phyloP scores from a whole-genome alignment of 2,797 vertebrate genomes.

The Lacerta bilineata region DNA sequence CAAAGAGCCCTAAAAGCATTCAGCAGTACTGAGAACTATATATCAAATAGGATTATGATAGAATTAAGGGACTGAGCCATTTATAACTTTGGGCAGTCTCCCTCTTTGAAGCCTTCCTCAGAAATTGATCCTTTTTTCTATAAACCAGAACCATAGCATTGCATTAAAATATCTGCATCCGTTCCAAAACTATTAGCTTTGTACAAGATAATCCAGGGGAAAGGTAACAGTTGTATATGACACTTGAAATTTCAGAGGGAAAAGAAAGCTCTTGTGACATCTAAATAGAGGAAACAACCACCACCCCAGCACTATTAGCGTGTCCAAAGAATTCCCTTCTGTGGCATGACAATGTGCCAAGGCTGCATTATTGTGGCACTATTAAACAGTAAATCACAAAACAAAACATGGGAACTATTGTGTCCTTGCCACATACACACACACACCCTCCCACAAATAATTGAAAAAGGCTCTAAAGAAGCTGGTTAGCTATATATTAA shows the following conservation, averaged over 20 bases:
- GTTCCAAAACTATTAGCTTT: slow-evolving; percentile 77
- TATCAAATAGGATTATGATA: slow-evolving; percentile 82
- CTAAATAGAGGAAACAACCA: slow-evolving; percentile 70
- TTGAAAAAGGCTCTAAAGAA: slow-evolving; percentile 46
- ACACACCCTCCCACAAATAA: slow-evolving; percentile 44
- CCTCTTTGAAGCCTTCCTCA: slow-evolving; percentile 80
- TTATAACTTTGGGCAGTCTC: slow-evolving; percentile 79
- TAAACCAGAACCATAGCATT: slow-evolving; percentile 77
- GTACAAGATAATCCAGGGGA: slow-evolving; percentile 74
- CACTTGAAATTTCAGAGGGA: slow-evolving; percentile 69
- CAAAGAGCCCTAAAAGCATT: slow-evolving; percentile 82
- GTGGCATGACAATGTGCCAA: slow-evolving; percentile 62
- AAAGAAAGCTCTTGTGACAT: slow-evolving; percentile 71
- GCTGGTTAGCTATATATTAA: not conserved
- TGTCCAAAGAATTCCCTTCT: slow-evolving; percentile 71
- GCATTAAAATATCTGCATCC: slow-evolving; percentile 76
- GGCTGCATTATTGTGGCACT: slow-evolving; percentile 58
- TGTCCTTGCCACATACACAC: not conserved
- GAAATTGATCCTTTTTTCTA: slow-evolving; percentile 78
- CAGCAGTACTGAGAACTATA: slow-evolving; percentile 76
- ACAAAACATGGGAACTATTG: slow-evolving; percentile 53
- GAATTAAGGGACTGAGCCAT: slow-evolving; percentile 80
- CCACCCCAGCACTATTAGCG: slow-evolving; percentile 33
- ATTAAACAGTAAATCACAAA: slow-evolving; percentile 68
- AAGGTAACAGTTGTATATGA: slow-evolving; percentile 73